phyloP scores from a whole-genome alignment of 2,113 vertebrate genomes.

The Salvelinus sp. region DNA sequence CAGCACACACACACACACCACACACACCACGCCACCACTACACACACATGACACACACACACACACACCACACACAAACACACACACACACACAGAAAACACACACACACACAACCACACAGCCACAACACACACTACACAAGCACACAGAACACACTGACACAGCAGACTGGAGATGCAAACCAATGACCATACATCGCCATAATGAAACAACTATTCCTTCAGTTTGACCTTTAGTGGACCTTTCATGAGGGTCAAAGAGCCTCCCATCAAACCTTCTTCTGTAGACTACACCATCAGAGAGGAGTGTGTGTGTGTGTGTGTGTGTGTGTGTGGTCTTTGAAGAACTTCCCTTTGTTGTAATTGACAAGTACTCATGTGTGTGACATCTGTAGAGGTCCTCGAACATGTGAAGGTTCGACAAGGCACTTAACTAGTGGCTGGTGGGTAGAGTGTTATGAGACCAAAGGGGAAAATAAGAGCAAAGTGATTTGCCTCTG shows the following conservation, averaged over 20 bases:
- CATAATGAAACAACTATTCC: background rate
- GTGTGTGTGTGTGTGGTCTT: background rate
- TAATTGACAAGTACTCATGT: background rate
- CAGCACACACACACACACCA: too few species aligned
- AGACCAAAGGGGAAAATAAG: background rate
- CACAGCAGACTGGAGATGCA: slow-evolving; percentile 35
- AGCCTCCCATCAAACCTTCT: slow-evolving; percentile 6
- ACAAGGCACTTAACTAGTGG: background rate
- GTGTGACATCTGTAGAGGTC: background rate
- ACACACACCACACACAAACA: background rate
- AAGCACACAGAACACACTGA: slow-evolving; percentile 17
- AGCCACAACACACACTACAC: slow-evolving; percentile 23
- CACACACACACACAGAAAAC: slow-evolving; percentile 32
- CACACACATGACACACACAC: too few species aligned
- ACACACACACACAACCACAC: background rate
- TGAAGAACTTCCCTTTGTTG: background rate
- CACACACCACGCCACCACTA: too few species aligned
- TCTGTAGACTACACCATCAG: slow-evolving; percentile 32
- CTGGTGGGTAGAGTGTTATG: background rate
- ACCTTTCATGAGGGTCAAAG: slow-evolving; percentile 44
- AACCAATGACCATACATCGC: background rate
- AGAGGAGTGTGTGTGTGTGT: slow-evolving; percentile 14
- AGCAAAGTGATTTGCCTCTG: background rate
- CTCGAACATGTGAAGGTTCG: background rate
- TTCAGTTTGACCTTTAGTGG: slow-evolving; percentile 10